Percentiles rank a stretch among this genome's conserved stretches.
phyloP scores from a whole-genome alignment of 2,113 vertebrate genomes.

The Rhabdomys dilectus region DNA sequence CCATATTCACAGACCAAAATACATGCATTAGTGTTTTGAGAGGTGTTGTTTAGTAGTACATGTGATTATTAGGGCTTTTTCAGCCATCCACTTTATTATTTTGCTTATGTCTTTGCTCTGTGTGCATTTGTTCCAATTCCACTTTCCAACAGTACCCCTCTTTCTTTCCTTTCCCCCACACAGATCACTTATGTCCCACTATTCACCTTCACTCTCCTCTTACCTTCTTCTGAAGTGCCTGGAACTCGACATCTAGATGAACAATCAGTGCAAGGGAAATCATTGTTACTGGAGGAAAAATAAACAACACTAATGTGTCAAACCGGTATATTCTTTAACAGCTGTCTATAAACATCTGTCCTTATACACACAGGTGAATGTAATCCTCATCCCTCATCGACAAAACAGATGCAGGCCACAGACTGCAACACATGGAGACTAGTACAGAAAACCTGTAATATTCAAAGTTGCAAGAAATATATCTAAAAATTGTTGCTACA shows the following conservation, averaged over 20 bases:
- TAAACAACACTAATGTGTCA: neutral
- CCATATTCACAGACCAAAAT: neutral
- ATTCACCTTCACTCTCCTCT: too few species aligned
- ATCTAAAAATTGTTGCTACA: neutral
- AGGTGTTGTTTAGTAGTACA: neutral
- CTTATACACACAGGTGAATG: neutral
- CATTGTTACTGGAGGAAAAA: neutral
- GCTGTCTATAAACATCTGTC: neutral
- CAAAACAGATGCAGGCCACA: neutral
- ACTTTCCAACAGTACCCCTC: neutral
- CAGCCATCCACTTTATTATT: neutral
- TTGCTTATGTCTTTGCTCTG: neutral
- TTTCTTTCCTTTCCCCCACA: neutral
- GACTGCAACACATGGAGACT: neutral
- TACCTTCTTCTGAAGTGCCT: neutral
- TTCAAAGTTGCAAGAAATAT: neutral
- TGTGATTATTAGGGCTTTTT: neutral
- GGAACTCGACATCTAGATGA: neutral
- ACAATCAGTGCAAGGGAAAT: neutral
- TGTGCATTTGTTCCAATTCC: neutral
- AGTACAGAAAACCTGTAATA: neutral
- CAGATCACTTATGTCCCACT: neutral
- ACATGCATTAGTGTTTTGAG: neutral
- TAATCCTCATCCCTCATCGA: neutral
- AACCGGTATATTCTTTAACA: neutral